Base-by-base conservation (phyloP, 2,113 vertebrate species). In the Lanius ludovicianus region DNA sequence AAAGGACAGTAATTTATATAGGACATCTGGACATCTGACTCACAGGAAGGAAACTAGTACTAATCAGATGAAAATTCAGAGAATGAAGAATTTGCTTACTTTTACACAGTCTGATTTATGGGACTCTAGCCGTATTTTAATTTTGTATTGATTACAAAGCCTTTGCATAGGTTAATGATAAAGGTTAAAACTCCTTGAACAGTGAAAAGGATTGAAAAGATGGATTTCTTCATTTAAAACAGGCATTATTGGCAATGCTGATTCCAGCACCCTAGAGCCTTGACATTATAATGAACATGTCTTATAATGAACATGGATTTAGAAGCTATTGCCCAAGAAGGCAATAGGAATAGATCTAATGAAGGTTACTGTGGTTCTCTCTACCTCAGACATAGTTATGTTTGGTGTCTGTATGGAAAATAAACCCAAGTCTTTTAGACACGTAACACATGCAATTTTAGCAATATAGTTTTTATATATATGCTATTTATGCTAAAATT, bases 121-220 rank as follows among this genome's bases (percentile, higher is more conserved):
- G 47, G 53, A 52, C 52, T 74, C 88, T 67, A 69, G 11, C 7
- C 30, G n/a, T 74, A 31, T 88, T 96, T 74, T 74, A 87, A 90
- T 93, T 90, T 94, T 94, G 6, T 70, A 96, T 74, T 88, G 95
- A 96, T 96, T 92, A 67, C 1, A 10, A 93, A 79, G 46, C 35
- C 13, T 89, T 91, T 87, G 77, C 84, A 95, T 80, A 96, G 63
- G 92, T 91, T 91, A 93, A 95, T 93, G 81, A 73, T 79, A 83
- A 88, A 88, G 75, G 82, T 93, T 84, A 84, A 47, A 95, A 92
- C 68, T 71, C 56, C 41, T 53, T 87, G 28, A 42, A 47, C 42
- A 87, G 55, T 41, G 24, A 77, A 91, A 90, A 90, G 35, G 35
- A 85, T 63, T 83, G 37, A 76, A 90, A 95, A 96, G 47, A 94